phyloP scores from a whole-genome alignment of 2,797 vertebrate species.

The Malacoctenus gilli region DNA sequence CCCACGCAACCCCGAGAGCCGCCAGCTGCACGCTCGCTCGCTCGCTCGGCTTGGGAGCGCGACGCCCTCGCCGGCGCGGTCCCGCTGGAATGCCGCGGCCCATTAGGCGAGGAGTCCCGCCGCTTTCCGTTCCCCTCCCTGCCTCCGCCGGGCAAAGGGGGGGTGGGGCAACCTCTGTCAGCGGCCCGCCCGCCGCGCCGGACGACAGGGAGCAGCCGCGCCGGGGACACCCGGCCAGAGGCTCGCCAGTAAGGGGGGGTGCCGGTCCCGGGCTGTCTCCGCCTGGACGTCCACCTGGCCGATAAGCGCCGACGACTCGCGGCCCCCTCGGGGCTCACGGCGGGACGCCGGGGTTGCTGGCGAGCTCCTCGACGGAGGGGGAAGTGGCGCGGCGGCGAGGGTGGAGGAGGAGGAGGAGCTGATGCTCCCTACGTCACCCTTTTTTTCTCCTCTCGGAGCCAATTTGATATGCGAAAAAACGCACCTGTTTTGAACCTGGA shows the following conservation, averaged over 20 bases:
- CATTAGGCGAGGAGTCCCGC: constrained; percentile 53
- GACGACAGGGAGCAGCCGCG: constrained; percentile 61
- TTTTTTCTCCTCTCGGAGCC: no score
- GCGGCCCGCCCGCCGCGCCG: constrained; percentile 53
- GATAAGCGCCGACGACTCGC: constrained; percentile 45
- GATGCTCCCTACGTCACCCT: no score
- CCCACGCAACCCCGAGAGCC: constrained; percentile 51
- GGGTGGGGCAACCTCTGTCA: constrained; percentile 50
- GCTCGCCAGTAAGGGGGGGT: constrained; percentile 26
- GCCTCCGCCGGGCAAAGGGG: constrained; percentile 43
- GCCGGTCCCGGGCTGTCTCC: constrained; percentile 28
- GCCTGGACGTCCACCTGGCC: constrained; percentile 60
- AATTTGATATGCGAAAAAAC: no score
- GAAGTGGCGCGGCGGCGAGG: no score
- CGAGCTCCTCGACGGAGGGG: constrained; percentile 23
- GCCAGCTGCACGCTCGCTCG: constrained; percentile 60
- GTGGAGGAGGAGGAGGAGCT: no score
- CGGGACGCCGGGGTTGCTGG: constrained; percentile 37
- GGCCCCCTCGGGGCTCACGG: constrained; percentile 58
- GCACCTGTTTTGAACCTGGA: no score
- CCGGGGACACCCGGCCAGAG: constrained; percentile 47
- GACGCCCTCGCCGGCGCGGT: constrained; percentile 50
- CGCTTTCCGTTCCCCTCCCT: constrained; percentile 45
- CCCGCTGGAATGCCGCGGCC: constrained; percentile 51
- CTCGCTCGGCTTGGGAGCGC: constrained; percentile 53